These are phyloP conservation scores for Tinea pellionella DNA, from an alignment of 2,888 invertebrate species.

Conservation along the genomic window DNA sequence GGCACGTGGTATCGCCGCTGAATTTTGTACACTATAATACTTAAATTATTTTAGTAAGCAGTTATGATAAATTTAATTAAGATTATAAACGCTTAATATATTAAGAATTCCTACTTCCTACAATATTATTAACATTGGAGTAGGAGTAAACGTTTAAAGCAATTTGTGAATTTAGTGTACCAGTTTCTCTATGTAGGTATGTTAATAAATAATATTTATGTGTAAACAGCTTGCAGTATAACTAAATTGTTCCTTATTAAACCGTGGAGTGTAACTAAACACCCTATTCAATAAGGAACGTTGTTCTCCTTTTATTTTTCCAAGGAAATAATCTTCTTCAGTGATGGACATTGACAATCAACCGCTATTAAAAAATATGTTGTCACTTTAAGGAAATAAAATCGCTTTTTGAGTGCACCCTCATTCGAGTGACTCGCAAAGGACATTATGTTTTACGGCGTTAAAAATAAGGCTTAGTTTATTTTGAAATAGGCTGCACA, in stretches of 20 bases:
- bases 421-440: neutral
- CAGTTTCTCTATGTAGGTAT: too few species aligned
- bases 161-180: too few species aligned
- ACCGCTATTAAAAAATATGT: constrained; percentile 23
- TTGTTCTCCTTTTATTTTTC: constrained; percentile 25
- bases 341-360: constrained; percentile 23
- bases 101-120: too few species aligned
- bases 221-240: neutral
- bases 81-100: too few species aligned
- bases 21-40: neutral
- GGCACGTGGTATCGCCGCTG: neutral
- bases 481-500: neutral
- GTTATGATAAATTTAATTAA: too few species aligned
- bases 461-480: neutral
- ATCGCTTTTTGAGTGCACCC: constrained; percentile 6
- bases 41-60: too few species aligned
- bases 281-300: constrained; percentile 21
- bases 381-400: neutral
- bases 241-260: constrained; percentile 18
- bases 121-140: too few species aligned
- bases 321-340: constrained; percentile 26
- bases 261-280: constrained; percentile 20
- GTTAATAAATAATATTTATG: neutral
- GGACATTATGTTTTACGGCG: neutral
- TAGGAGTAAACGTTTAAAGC: too few species aligned